Evolutionary conservation across 2,113 vertebrate species (phyloP).

Genomic region (Phaethornis superciliosus): DNA sequence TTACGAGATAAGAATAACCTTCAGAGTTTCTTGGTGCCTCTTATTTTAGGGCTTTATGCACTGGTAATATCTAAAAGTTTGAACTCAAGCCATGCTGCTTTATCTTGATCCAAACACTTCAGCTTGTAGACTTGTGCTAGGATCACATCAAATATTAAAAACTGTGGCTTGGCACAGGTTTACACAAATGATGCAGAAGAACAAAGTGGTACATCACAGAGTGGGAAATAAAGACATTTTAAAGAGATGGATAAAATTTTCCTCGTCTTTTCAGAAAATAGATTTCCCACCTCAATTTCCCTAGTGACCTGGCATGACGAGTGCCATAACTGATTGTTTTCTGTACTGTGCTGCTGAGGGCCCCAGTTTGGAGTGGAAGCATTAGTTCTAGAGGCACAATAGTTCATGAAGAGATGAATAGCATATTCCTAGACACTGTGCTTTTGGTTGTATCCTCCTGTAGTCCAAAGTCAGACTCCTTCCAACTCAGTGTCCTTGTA

Average conservation of each 20-base stretch:
- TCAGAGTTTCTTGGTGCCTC: background rate
- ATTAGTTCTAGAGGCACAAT: background rate
- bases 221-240: background rate
- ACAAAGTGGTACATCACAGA: background rate
- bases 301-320: background rate
- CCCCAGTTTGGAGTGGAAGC: background rate
- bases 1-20: background rate
- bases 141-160: conserved; percentile 42
- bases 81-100: background rate
- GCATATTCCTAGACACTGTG: background rate
- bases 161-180: conserved; percentile 20
- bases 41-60: background rate
- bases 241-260: background rate
- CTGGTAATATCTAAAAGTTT: background rate
- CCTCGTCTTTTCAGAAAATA: background rate
- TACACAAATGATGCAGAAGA: conserved; percentile 2
- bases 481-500: background rate
- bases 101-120: conserved; percentile 22
- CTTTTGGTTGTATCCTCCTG: background rate
- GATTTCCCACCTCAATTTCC: background rate
- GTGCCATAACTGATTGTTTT: background rate
- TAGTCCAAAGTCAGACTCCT: background rate
- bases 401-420: background rate
- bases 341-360: background rate
- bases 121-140: background rate